These are phyloP conservation scores for Ormia ochracea DNA, from an alignment of 2,888 invertebrate species.

Conservation along the genomic window DNA sequence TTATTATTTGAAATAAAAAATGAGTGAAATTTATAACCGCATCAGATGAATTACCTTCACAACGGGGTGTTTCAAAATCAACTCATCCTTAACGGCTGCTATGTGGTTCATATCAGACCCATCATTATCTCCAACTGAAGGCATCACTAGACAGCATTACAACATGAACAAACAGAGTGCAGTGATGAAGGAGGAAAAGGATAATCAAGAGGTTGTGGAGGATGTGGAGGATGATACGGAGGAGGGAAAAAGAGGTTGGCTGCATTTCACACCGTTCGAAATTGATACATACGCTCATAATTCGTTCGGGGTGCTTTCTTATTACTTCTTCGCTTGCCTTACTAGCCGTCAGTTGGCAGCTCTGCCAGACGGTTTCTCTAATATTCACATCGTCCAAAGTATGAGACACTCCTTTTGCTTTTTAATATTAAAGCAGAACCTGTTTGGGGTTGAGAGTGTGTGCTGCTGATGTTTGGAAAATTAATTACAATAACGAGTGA, in stretches of 20 bases:
- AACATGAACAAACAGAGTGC: not conserved
- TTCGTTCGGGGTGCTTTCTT: constrained; percentile 71
- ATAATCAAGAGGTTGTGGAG: too few relatives aligned
- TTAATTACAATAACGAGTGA: constrained; percentile 71
- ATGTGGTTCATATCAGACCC: constrained; percentile 1
- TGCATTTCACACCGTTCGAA: constrained; percentile 59
- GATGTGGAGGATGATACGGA: too few relatives aligned
- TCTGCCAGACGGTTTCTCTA: not conserved
- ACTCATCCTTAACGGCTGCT: constrained; percentile 36
- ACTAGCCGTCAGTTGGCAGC: not conserved
- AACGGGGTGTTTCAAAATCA: constrained; percentile 66
- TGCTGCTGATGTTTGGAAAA: constrained; percentile 66
- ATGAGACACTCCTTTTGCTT: constrained; percentile 52
- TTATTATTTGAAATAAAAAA: constrained; percentile 47
- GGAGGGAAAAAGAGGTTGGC: constrained; percentile 48
- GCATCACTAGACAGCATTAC: constrained; percentile 1
- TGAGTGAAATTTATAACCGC: constrained; percentile 73
- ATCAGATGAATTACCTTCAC: constrained; percentile 73
- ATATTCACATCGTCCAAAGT: not conserved
- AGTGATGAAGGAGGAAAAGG: too few relatives aligned
- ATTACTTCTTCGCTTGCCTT: constrained; percentile 33
- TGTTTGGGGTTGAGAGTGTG: constrained; percentile 43
- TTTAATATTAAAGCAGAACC: not conserved
- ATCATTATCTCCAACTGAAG: constrained; percentile 37
- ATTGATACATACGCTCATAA: constrained; percentile 64